These are phyloP conservation scores for Mystacornis crossleyi DNA, from an alignment of 2,113 vertebrate species.

Conservation along the genomic window DNA sequence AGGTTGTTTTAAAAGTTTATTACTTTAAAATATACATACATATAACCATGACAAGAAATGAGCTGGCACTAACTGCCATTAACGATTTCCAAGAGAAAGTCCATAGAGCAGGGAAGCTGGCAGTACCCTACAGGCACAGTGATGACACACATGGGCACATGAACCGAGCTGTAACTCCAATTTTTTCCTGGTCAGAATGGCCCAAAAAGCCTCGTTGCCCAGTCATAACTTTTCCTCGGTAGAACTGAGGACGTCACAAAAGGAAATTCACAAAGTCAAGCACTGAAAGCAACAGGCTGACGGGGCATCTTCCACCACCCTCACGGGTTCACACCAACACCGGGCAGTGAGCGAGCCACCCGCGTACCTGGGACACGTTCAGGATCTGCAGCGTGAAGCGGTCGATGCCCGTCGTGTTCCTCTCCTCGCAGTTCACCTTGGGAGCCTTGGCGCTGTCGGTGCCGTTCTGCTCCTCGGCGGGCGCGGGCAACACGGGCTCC, in stretches of 20 bases:
- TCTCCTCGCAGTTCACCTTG: constrained; percentile 91
- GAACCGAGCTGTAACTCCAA: not conserved
- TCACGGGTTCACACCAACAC: rapidly evolving
- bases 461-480: constrained; percentile 77
- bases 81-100: not conserved
- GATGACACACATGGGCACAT: rapidly evolving
- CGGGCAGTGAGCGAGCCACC: not conserved
- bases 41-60: rapidly evolving
- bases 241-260: rapidly evolving
- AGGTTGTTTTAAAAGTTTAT: not conserved
- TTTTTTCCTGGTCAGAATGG: not conserved
- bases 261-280: too few species aligned
- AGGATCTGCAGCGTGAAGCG: constrained; percentile 85
- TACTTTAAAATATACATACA: not conserved
- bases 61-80: not conserved
- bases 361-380: constrained; percentile 81
- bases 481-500: constrained; percentile 52
- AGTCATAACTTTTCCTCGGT: rapidly evolving
- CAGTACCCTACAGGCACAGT: too few species aligned
- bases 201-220: rapidly evolving
- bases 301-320: not conserved
- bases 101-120: not conserved
- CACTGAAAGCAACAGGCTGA: not conserved
- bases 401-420: constrained; percentile 79
- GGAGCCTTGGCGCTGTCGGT: constrained; percentile 84